Base-by-base conservation (phyloP, 2,797 vertebrate genomes). In the Eulemur mongoz region DNA sequence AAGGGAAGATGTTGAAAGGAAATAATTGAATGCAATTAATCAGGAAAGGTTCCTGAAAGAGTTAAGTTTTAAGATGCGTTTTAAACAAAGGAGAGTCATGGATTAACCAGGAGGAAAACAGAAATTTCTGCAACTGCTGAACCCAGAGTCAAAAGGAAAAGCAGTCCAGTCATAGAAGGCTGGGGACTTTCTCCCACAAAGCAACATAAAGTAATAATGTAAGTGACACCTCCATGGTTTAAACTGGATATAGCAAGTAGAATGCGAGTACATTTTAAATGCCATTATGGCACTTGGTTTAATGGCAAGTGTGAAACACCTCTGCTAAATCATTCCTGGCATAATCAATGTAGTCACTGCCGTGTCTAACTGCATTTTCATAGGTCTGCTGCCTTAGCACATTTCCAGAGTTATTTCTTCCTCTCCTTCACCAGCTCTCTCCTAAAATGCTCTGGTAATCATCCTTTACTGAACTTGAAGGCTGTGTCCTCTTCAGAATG, bases 271-370 rank as follows among this genome's bases (percentile, higher is more conserved):
- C 72, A 88, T 94, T 96, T 95, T 57, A 94, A 94, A 95, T 50
- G 72, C 96, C 93, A 95, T 93, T 94, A 95, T 88, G 43, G 89
- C 92, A 92, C 85, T 96, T 97, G 93, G 81, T 94, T 92, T 95
- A 97, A 97, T 45, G 91, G 91, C 93, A 95, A 95, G 79, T 89
- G 93, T 96, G 85, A 97, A 92, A 38, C 54, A 93, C 50, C 92
- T 85, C 91, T 93, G 94, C 94, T 98, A 97, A 98, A 98, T 98
- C 97, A 97, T 96, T 97, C 75, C 80, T 96, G 96, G 96, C 93
- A 94, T 97, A 97, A 98, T 98, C 98, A 96, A 98, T 98, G 95
- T 45, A 93, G 82, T 95, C 94, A 91, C 96, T 79, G 96, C 96
- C 85, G 70, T 97, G 93, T 96, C 97, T 97, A 96, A 94, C 92